Conservation (phyloP, 2,888 invertebrate species). For the Melanostoma scalare region DNA sequence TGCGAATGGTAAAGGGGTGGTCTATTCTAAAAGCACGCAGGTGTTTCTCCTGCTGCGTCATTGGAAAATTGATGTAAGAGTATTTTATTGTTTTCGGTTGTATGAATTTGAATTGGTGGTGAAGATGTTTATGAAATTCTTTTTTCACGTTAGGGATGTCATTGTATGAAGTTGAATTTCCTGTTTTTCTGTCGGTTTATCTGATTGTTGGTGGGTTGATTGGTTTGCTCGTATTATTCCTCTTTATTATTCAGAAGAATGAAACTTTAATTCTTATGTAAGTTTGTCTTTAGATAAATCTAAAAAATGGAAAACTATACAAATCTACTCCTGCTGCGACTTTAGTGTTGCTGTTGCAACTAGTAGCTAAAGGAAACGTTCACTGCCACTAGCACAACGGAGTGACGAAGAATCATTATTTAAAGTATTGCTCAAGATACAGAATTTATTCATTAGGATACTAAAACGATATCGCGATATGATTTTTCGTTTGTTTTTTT, state of each 20-base stretch:
- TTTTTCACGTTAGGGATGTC: conserved; percentile 20
- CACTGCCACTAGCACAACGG: no score
- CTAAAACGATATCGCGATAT: no score
- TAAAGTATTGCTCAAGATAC: no score
- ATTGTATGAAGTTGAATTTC: conserved; percentile 3
- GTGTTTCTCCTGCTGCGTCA: conserved; percentile 45
- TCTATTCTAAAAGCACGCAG: conserved; percentile 46
- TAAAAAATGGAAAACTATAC: neutral
- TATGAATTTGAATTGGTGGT: conserved; percentile 61
- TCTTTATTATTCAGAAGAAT: no score
- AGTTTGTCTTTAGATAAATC: no score
- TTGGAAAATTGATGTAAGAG: conserved; percentile 44
- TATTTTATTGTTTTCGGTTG: conserved; percentile 61
- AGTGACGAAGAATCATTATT: no score
- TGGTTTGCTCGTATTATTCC: no score
- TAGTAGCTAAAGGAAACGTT: no score
- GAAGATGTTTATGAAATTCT: conserved; percentile 45
- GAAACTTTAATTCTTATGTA: no score
- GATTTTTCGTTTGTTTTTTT: no score
- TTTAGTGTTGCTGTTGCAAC: no score
- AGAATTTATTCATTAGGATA: no score
- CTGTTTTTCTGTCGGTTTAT: neutral
- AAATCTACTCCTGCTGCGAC: neutral
- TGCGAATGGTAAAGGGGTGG: conserved; percentile 40
- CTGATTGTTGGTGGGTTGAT: neutral